Evolutionary conservation across 1,140 invertebrate species (phyloP).

Genomic region (Camponotus pennsylvanicus): DNA sequence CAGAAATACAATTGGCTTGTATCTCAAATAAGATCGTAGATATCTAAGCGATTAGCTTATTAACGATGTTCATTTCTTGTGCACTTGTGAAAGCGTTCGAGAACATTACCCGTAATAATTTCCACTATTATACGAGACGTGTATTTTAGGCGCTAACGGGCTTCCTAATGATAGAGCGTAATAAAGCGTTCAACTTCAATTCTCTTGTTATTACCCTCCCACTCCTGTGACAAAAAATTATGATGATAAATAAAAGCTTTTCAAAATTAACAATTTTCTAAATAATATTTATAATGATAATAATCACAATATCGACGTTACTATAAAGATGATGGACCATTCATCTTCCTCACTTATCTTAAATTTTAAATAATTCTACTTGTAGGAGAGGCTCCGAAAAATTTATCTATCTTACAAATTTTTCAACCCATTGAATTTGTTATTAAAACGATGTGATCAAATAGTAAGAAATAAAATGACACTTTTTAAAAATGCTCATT

Average conservation of each 20-base stretch:
- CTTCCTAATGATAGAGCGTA: slow-evolving; percentile 18
- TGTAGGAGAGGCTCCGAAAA: neutral
- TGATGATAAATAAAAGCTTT: neutral
- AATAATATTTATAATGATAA: neutral
- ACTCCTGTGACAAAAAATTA: neutral
- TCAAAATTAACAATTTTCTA: neutral
- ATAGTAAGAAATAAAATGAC: neutral
- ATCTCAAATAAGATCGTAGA: slow-evolving; percentile 14
- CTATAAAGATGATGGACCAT: neutral
- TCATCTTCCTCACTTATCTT: neutral
- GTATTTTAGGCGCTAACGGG: neutral
- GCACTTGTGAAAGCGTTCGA: slow-evolving; percentile 10
- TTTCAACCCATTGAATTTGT: neutral
- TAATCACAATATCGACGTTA: neutral
- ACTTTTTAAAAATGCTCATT: neutral
- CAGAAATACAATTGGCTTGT: slow-evolving; percentile 4
- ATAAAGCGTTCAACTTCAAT: slow-evolving; percentile 6
- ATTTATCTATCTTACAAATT: slow-evolving; percentile 20
- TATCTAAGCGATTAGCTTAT: slow-evolving; percentile 32
- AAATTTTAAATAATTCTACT: slow-evolving; percentile 39
- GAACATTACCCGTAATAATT: slow-evolving; percentile 37
- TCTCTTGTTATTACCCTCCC: neutral
- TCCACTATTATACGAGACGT: neutral
- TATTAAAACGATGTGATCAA: neutral
- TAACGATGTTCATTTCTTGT: slow-evolving; percentile 47